Evolutionary conservation across 2,797 vertebrate species (phyloP), one percentile per base, ranked within the genome.

Genomic region (Lithobates pipiens): DNA sequence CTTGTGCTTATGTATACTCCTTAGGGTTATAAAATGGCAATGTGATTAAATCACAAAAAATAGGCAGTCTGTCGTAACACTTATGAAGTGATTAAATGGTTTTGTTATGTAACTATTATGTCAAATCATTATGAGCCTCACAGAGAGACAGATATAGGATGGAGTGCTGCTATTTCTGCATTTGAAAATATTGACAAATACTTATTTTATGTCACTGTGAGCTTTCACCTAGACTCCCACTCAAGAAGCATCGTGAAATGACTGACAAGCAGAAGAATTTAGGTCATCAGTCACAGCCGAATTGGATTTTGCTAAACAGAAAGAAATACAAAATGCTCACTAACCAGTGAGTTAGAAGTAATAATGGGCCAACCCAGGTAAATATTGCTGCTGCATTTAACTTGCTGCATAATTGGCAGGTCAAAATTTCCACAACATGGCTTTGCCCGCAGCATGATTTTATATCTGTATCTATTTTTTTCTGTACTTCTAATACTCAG

Each of bases 331-430:
- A 74, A n/a, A 73, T 80, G 71, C 63, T 70, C 68, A 76, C 63
- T 70, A 75, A 76, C 63, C 72, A 75, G n/a, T 76, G 84, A 76
- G 27, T 54, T 76, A 70, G 32, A 85, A 75, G 44, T 81, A 85
- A 57, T 61, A 76, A 76, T 25, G n/a, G 34, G n/a, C 63, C 63
- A 32, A 16, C n/a, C 16, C 63, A 81, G 65, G 70, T 80, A 81
- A 81, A 76, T 68, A 75, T 85, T 75, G 54, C 63, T 57, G 61
- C 61, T 21, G 65, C 25, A 75, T 34, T 75, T 85, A 75, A 57
- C 65, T 39, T 75, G 57, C 61, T 27, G 71, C 46, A 8, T 76
- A 81, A 70, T 76, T 76, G 76, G 25, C 32, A 76, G 84, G 71
- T 85, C 84, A 76, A 68, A 68, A n/a, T 85, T 68, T 85, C 57